Evolutionary conservation across 2,797 vertebrate genomes (phyloP), one percentile per base, ranked within the genome.

Genomic region (Sebastes hubbsi): DNA sequence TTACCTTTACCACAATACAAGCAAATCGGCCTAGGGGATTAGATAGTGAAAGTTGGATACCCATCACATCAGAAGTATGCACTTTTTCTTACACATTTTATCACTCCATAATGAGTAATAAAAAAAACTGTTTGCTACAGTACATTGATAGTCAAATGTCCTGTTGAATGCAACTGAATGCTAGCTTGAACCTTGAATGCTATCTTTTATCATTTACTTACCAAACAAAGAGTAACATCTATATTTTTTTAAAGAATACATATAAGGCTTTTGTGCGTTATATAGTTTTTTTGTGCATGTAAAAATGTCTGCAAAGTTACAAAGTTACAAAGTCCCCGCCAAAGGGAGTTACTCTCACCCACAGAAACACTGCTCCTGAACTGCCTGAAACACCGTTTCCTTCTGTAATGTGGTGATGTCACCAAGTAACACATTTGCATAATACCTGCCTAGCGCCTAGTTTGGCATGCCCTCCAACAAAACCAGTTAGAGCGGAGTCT

Each of bases 211-310:
- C 3, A 52, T 6, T 16, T 42, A 16, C 30, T 46, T 42, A 22
- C 11, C 22, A 59, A 78, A 24, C 49, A 63, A 55, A 14, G 2
- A 49, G 14, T 3, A 63, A 34, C 2, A 36, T 36, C 24, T 55
- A n/a, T 16, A 18, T 29, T 24, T 36, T 29, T 34, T 52, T 52
- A 20, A 52, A 52, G 18, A n/a, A 0, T 0, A 25, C 1, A 0
- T 55, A 0, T 46, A 0, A 46, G 0, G 42, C 42, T 8, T 18
- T 46, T 46, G 14, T 46, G 42, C 42, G 42, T 18, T 18, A 46
- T 46, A 18, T 46, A 46, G 1, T 18, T 46, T 46, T 46, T 49
- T 20, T 49, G 46, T 49, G 46, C 46, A 49, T 20, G 18, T 49
- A 49, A 49, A 49, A 49, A 49, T 20, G 16, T 49, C 46, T 49